phyloP scores from a whole-genome alignment of 2,888 invertebrate genomes.

The Acanthosepion esculentum region DNA sequence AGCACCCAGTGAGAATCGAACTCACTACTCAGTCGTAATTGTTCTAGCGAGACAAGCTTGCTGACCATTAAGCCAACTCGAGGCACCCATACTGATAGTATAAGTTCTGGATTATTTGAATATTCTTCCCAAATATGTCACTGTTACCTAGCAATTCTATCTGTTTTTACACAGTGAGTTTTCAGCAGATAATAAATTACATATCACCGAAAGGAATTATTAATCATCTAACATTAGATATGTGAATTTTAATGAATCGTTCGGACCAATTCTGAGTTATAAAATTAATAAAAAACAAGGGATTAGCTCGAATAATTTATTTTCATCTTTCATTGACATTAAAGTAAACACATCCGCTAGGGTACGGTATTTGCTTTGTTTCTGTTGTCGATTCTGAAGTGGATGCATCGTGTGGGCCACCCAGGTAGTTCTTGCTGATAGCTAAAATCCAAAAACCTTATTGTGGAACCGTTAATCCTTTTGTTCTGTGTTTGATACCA shows the following conservation, averaged over 20 bases:
- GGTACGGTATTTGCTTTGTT: neutral
- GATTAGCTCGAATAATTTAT: neutral
- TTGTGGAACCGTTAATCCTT: too few species aligned
- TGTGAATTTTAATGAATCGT: neutral
- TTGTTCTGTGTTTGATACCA: too few species aligned
- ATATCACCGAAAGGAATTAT: neutral
- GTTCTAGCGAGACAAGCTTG: too few species aligned
- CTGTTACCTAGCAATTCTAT: too few species aligned
- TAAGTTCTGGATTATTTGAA: too few species aligned
- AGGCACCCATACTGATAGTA: too few species aligned
- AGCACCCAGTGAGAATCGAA: too few species aligned
- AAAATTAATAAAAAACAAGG: neutral
- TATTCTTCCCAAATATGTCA: too few species aligned
- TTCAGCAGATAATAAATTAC: neutral
- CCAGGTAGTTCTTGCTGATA: neutral
- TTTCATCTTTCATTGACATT: neutral
- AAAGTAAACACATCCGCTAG: neutral
- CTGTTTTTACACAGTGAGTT: neutral
- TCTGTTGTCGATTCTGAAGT: neutral
- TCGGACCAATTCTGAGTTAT: neutral
- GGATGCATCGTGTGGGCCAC: neutral
- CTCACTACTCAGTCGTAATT: too few species aligned
- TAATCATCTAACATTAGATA: neutral
- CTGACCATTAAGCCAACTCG: too few species aligned
- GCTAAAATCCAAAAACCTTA: too few species aligned